A percentile compares a stretch with the other conserved stretches of the same genome.
Conservation (phyloP, 1,140 invertebrate species). For the Lasioglossum baleicum region DNA sequence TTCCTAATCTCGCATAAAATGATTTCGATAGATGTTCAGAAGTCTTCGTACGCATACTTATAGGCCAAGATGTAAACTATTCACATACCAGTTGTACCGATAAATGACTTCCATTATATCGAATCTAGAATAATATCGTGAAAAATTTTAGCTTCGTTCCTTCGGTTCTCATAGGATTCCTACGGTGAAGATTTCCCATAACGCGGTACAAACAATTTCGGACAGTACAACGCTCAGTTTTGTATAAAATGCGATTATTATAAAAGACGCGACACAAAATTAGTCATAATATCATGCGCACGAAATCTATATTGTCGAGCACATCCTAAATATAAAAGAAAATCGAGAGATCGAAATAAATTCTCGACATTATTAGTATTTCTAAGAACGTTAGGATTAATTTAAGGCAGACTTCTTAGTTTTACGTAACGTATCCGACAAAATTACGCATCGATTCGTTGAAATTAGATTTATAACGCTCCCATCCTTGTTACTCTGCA, state of each 20-base stretch:
- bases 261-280: slow-evolving; percentile 43
- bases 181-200: neutral
- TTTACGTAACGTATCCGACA: slow-evolving; percentile 13
- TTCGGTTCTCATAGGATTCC: slow-evolving; percentile 13
- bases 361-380: slow-evolving; percentile 26
- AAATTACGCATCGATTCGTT: slow-evolving; percentile 17
- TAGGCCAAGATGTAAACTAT: slow-evolving; percentile 1
- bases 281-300: slow-evolving; percentile 30
- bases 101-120: slow-evolving; percentile 3
- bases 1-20: neutral
- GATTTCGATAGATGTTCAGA: neutral
- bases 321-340: slow-evolving; percentile 6
- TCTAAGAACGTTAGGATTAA: slow-evolving; percentile 31
- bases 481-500: slow-evolving; percentile 3
- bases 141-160: slow-evolving; percentile 3
- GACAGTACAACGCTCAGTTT: slow-evolving; percentile 48
- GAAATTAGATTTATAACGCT: slow-evolving; percentile 11
- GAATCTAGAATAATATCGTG: neutral
- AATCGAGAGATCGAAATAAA: slow-evolving; percentile 5
- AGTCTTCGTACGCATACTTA: neutral
- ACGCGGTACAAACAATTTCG: slow-evolving; percentile 2
- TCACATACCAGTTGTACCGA: slow-evolving; percentile 5
- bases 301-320: slow-evolving; percentile 11
- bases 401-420: slow-evolving; percentile 32
- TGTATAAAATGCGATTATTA: slow-evolving; percentile 31